These are phyloP conservation scores for Streblospio benedicti DNA, from an alignment of 1,140 invertebrate species.

Conservation along the genomic window DNA sequence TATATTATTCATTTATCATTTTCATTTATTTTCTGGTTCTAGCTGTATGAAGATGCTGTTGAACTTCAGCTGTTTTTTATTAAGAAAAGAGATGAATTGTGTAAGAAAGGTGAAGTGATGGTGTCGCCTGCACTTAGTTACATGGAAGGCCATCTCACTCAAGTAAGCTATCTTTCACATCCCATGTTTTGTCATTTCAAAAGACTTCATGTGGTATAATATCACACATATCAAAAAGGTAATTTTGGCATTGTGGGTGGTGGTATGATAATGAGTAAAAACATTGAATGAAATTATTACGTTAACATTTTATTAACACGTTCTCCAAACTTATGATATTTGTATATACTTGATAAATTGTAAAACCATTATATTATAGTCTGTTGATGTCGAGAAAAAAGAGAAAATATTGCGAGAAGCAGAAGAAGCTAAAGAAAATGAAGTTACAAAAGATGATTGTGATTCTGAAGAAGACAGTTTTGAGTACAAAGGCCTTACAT, in stretches of 20 bases:
- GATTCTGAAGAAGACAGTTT: conserved; percentile 44
- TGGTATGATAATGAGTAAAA: too few species aligned
- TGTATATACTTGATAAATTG: too few species aligned
- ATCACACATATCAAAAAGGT: too few species aligned
- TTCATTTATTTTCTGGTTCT: conserved; percentile 29
- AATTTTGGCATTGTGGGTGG: too few species aligned
- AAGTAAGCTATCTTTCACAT: conserved; percentile 17
- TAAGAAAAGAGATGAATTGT: conserved; percentile 53
- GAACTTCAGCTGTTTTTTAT: conserved; percentile 90
- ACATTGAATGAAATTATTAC: too few species aligned
- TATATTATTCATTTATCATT: too few species aligned
- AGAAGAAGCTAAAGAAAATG: too few species aligned
- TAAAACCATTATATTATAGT: too few species aligned
- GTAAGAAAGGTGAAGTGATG: conserved; percentile 63
- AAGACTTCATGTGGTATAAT: background rate
- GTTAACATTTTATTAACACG: too few species aligned
- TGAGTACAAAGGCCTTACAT: conserved; percentile 64
- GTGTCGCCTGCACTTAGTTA: conserved; percentile 79
- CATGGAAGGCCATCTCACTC: conserved; percentile 51
- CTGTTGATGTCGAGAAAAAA: too few species aligned
- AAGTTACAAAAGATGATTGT: conserved; percentile 6
- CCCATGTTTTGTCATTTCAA: background rate
- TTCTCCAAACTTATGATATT: too few species aligned
- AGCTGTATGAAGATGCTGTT: conserved; percentile 88
- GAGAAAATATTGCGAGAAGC: too few species aligned